Evolutionary conservation across 2,797 vertebrate genomes (phyloP), one percentile per base, ranked within the genome.

Genomic region (Thaleichthys pacificus): DNA sequence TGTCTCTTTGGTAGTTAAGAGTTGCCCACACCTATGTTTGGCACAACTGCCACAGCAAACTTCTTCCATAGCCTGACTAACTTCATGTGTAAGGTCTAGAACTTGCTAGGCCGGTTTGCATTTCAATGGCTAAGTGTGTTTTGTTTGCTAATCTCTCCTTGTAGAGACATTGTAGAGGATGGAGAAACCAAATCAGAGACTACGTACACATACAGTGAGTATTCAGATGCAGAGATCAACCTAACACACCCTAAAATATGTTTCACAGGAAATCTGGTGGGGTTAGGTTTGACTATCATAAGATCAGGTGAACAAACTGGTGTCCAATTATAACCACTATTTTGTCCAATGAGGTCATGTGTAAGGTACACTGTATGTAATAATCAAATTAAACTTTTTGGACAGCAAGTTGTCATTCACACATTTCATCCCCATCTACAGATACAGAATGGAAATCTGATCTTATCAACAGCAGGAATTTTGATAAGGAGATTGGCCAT

Each of bases 401-500:
- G 57, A 60, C n/a, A 60, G 22, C 19, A 60, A 60, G 7, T 60
- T 21, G 9, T 60, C 35, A 35, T 63, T 51, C 24, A 57, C 35
- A 67, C 71, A 6, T 30, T 24, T 57, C 12, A 6, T 69, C n/a
- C 75, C 70, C 81, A 73, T 70, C n/a, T 82, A 74, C 75, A 99
- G 98, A 96, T 82, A 96, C 96, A 0, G 98, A 98, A 77, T 99
- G 98, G 98, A 96, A 91, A 77, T 92, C 95, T 0, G 97, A 99
- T 77, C 75, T 99, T 60, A 75, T 99, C 84, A 99, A 92, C 90
- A 99, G 98, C 89, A 94, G 91, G 60, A 89, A 97, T 71, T 99
- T 99, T 71, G 96, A 99, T 82, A 86, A 94, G 82, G 97, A 99
- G 90, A 96, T 99, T 57, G 96, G 97, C 66, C 98, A 99, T 82